A percentile compares a stretch with the other conserved stretches of the same genome.
Evolutionary conservation across 2,797 vertebrate species (phyloP).

Genomic region (Carcharodon carcharias): DNA sequence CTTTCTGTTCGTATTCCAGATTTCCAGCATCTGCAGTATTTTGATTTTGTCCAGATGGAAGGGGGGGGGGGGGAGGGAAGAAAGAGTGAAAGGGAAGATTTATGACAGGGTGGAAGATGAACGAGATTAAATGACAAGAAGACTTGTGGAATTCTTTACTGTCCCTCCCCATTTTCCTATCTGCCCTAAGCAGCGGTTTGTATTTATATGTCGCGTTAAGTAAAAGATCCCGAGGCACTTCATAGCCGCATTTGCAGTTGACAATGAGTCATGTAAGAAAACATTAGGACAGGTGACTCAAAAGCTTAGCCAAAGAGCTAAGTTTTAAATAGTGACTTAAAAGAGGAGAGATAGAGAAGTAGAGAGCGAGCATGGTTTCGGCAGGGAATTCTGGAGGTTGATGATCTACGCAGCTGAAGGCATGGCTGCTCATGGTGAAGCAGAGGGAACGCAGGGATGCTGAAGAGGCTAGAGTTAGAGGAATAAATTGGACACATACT

Average conservation of each 20-base stretch:
- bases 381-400: background rate
- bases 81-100: too few relatives aligned
- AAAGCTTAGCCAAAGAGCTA: background rate
- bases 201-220: background rate
- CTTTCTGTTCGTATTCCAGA: background rate
- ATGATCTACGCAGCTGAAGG: background rate
- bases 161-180: background rate
- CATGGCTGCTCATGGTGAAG: background rate
- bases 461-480: background rate
- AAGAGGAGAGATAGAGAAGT: background rate
- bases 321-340: background rate
- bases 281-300: background rate
- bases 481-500: background rate
- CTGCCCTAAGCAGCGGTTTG: background rate
- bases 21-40: background rate
- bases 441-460: background rate
- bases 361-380: background rate
- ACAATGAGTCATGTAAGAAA: background rate
- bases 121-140: background rate
- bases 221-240: background rate
- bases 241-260: background rate
- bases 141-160: background rate
- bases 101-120: background rate
- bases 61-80: background rate
- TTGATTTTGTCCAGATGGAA: background rate